phyloP scores from a whole-genome alignment of 1,140 invertebrate species.

The Heliconius hermathena region DNA sequence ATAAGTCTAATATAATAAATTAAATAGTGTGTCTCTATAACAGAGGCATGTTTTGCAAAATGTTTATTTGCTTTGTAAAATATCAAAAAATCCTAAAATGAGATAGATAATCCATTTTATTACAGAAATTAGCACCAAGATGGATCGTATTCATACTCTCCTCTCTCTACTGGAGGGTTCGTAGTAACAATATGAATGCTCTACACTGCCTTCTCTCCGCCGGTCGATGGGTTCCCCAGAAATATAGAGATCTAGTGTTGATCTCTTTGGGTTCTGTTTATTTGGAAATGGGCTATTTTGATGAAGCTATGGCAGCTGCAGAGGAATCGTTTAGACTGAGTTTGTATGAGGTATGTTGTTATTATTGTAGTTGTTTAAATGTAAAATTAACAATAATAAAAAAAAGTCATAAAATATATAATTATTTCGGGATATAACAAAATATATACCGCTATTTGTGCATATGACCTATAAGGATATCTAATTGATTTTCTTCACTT shows the following conservation, averaged over 20 bases:
- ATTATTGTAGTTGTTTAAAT: too few relatives aligned
- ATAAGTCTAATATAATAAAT: too few relatives aligned
- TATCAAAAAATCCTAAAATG: too few relatives aligned
- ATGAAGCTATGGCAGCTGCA: conserved; percentile 83
- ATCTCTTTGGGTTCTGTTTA: conserved; percentile 84
- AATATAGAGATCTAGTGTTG: conserved; percentile 83
- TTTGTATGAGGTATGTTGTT: conserved; percentile 83
- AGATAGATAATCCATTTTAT: conserved; percentile 29
- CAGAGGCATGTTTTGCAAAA: too few relatives aligned
- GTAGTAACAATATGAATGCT: conserved; percentile 84
- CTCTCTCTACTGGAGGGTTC: conserved; percentile 86
- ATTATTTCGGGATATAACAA: too few relatives aligned
- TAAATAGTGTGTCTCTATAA: too few relatives aligned
- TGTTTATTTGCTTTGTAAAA: too few relatives aligned
- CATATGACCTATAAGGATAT: too few relatives aligned
- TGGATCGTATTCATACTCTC: conserved; percentile 86
- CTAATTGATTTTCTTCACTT: too few relatives aligned
- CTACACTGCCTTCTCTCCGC: conserved; percentile 85
- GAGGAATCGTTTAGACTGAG: conserved; percentile 83
- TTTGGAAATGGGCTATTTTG: conserved; percentile 85
- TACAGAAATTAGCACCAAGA: conserved; percentile 85
- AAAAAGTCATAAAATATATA: too few relatives aligned
- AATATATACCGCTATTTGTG: too few relatives aligned
- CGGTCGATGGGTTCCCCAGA: conserved; percentile 74
- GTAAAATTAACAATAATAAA: too few relatives aligned